Base-by-base conservation (phyloP, 2,797 vertebrate species). In the Cynodonichthys magdalenae region DNA sequence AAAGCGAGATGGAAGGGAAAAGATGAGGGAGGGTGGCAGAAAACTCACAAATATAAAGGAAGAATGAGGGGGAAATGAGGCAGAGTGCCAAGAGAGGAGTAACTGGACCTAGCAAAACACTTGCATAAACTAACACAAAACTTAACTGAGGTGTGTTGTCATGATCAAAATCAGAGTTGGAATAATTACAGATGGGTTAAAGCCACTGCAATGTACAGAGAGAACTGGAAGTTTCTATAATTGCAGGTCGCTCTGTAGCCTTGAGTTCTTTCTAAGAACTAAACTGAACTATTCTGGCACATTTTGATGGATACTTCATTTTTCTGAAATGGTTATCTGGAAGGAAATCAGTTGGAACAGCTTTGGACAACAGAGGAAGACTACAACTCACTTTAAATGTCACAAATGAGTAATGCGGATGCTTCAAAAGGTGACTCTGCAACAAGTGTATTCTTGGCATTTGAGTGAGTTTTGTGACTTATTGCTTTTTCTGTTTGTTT, bases 21-120 rank as follows among this genome's bases (percentile, higher is more conserved):
- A 63, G 75, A 83, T 80, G 80, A 78, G 67, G 63, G 59, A 51
- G 72, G 74, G 75, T 73, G 63, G 57, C 58, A 53, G 58, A 74
- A 59, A 80, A 67, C 77, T 83, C 81, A 66, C 71, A 80, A 70
- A 79, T 73, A 87, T 78, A 85, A 59, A 49, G 29, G 31, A 34
- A 71, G 74, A 74, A 69, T 58, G 68, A 85, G 71, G 79, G 47
- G 59, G 69, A 17, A 46, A 61, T n/a, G 51, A 51, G 82, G 78
- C 76, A 72, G 45, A 39, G 42, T 51, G 81, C 85, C 83, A 89
- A 77, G 54, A 75, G 76, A 56, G 78, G 84, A 83, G 80, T 76
- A 80, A 69, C 79, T 77, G 68, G 57, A 77, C 74, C 60, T 63
- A 64, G 46, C 4, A 28, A 73, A 73, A 77, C 18, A 20, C 52